These are phyloP conservation scores for Steinernema carpocapsae DNA, from an alignment of 2,888 invertebrate species.

Conservation along the genomic window DNA sequence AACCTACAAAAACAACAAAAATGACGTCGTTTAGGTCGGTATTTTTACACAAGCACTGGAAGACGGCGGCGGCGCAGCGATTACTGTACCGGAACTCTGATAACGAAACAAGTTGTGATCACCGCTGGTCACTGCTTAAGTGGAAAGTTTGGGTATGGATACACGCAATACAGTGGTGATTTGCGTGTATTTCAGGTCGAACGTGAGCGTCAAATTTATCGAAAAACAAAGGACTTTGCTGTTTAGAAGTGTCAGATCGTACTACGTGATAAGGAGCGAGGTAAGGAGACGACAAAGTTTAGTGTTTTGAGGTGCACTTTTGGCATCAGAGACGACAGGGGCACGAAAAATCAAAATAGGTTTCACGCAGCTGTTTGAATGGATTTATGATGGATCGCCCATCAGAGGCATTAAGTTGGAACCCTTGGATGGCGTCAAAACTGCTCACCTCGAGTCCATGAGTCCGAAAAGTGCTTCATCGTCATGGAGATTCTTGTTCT, in stretches of 20 bases:
- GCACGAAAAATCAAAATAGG: too few relatives aligned
- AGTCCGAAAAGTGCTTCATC: constrained; percentile 1
- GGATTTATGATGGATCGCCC: too few relatives aligned
- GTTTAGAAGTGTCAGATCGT: background rate
- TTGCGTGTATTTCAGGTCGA: background rate
- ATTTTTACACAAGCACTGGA: background rate
- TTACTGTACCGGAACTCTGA: constrained; percentile 8
- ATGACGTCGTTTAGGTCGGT: background rate
- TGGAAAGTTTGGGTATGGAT: background rate
- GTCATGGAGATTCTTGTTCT: background rate
- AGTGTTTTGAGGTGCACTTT: too few relatives aligned
- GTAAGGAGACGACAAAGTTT: background rate
- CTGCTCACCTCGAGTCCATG: background rate
- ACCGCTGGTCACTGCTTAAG: constrained; percentile 26
- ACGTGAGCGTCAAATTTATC: constrained; percentile 13
- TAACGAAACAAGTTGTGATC: background rate
- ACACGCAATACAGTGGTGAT: background rate
- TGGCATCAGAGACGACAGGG: too few relatives aligned
- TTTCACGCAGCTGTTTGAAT: too few relatives aligned
- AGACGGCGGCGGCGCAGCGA: background rate
- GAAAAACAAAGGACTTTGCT: background rate
- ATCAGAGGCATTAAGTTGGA: too few relatives aligned
- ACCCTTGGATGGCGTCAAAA: background rate
- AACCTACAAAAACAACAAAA: background rate
- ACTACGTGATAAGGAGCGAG: background rate